Percentiles rank a stretch among this genome's conserved stretches.
These are phyloP conservation scores for Otus sunia DNA, from an alignment of 2,113 vertebrate species.

Conservation along the genomic window DNA sequence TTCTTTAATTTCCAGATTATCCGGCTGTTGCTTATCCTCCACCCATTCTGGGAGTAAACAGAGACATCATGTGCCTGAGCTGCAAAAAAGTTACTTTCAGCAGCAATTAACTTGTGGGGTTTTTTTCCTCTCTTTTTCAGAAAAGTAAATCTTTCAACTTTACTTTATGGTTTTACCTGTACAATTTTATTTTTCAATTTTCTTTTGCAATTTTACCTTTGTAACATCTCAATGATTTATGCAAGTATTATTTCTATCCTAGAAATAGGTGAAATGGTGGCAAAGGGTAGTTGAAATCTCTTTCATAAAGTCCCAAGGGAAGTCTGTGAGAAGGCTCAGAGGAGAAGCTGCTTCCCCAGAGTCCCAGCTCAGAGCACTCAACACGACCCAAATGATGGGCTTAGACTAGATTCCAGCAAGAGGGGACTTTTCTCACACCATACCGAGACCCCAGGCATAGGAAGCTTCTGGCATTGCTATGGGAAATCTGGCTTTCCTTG, in stretches of 20 bases:
- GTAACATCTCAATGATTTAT: background rate
- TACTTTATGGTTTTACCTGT: background rate
- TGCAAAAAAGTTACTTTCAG: background rate
- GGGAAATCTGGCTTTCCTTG: background rate
- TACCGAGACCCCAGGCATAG: background rate
- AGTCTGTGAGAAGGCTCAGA: background rate
- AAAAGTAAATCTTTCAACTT: background rate
- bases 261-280: background rate
- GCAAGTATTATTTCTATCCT: background rate
- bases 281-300: background rate
- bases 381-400: fast-evolving
- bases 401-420: background rate
- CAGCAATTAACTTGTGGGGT: background rate
- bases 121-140: background rate
- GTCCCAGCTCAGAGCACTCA: background rate
- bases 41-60: constrained; percentile 18
- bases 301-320: background rate
- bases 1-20: constrained; percentile 34
- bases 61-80: background rate
- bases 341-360: background rate
- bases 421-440: background rate
- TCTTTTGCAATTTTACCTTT: background rate
- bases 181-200: background rate
- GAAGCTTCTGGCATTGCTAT: background rate
- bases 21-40: background rate